Evolutionary conservation across 2,113 vertebrate species (phyloP), one percentile per base, ranked within the genome.

Genomic region (Lamprotornis superbus): DNA sequence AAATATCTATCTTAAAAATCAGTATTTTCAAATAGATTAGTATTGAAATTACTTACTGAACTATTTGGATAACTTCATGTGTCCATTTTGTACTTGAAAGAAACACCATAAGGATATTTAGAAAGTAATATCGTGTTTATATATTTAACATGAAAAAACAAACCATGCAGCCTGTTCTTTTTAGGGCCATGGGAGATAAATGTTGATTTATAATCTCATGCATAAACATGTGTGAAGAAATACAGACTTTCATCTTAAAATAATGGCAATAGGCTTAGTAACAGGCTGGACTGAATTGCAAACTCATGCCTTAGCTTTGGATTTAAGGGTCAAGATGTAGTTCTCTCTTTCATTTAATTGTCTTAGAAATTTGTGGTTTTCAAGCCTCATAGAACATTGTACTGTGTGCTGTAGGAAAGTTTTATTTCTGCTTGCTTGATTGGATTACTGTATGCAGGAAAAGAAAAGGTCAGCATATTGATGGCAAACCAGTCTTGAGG

Each of bases 331-430:
- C 8, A 37, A 49, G 83, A 83, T 91, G 64, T 86, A 73, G 27
- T 85, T 95, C 39, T 94, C 52, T 95, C 63, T 95, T 93, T 95
- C 65, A 79, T 96, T 94, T 97, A 95, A 93, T 94, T 89, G 77
- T 92, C 74, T 95, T 95, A 96, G 80, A 93, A 97, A 94, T 75
- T 42, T 33, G 5, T 94, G 78, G 64, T 52, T 95, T 96, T 81
- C 75, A 78, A 90, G 79, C 42, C 44, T 52, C 44, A 10, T 56
- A 87, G 60, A 85, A 68, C 1, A 5, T 64, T 56, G n/a, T 71
- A 35, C 42, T 86, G n/a, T 74, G 56, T 94, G 59, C 61, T 95
- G n/a, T 68, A 63, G 64, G 55, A 92, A 69, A 83, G 61, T 94
- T 76, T 97, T 75, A 82, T 96, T 97, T 97, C 75, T 91, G 46